phyloP scores from a whole-genome alignment of 2,888 invertebrate species.

The Eupeodes luniger region DNA sequence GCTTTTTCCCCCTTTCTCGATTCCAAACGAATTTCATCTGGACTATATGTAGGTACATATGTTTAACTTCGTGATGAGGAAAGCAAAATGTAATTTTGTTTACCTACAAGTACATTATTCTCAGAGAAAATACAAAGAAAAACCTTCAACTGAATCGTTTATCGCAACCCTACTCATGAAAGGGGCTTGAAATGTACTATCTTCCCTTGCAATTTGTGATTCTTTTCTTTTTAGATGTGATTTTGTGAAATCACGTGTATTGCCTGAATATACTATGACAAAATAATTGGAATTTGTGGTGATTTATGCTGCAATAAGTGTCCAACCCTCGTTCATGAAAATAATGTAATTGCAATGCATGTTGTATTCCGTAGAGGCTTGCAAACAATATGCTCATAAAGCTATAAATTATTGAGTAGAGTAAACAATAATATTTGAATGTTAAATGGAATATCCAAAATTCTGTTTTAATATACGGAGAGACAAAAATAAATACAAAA shows the following conservation, averaged over 20 bases:
- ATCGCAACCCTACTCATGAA: slow-evolving; percentile 28
- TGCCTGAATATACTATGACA: slow-evolving; percentile 61
- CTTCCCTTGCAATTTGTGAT: slow-evolving; percentile 53
- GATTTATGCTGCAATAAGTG: slow-evolving; percentile 63
- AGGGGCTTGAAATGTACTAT: slow-evolving; percentile 24
- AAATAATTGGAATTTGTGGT: slow-evolving; percentile 65
- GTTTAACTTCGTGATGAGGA: slow-evolving; percentile 31
- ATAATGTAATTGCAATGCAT: slow-evolving; percentile 18
- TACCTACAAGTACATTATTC: slow-evolving; percentile 45
- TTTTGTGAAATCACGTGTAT: slow-evolving; percentile 68
- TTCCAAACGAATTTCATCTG: slow-evolving; percentile 17
- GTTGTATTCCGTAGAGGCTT: slow-evolving; percentile 3
- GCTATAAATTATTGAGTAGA: slow-evolving; percentile 4
- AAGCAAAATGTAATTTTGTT: slow-evolving; percentile 53
- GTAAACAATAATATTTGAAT: slow-evolving; percentile 19
- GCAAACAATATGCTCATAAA: slow-evolving; percentile 52
- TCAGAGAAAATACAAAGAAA: slow-evolving; percentile 23
- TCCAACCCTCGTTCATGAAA: slow-evolving; percentile 16
- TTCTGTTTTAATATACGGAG: not conserved
- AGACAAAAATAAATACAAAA: not conserved
- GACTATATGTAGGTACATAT: not conserved
- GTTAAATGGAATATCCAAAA: slow-evolving; percentile 2
- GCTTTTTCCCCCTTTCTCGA: slow-evolving; percentile 24
- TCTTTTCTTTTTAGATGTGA: slow-evolving; percentile 25
- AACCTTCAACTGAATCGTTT: slow-evolving; percentile 44